phyloP scores from a whole-genome alignment of 2,888 invertebrate genomes.

The Choristoneura rosaceana region DNA sequence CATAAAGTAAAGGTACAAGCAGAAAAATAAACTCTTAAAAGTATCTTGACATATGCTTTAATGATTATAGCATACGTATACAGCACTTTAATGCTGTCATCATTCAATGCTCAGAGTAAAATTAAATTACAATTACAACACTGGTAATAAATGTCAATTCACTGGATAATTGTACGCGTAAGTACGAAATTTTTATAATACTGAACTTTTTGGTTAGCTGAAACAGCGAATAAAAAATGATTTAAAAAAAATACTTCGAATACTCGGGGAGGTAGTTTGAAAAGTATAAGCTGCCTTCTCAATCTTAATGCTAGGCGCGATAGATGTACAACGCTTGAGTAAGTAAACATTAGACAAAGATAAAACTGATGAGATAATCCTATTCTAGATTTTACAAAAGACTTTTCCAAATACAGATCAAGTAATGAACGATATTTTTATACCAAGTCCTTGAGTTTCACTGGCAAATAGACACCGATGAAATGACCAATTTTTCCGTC shows the following conservation, averaged over 20 bases:
- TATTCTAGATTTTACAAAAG: too few species aligned
- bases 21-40: background rate
- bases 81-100: background rate
- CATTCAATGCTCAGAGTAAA: background rate
- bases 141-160: background rate
- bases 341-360: background rate
- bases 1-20: background rate
- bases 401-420: too few species aligned
- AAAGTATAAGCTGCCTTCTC: conserved; percentile 37
- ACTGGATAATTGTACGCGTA: conserved; percentile 15
- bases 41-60: background rate
- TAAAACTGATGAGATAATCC: too few species aligned
- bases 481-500: too few species aligned
- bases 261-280: conserved; percentile 41
- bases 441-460: too few species aligned
- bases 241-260: conserved; percentile 39
- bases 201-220: conserved; percentile 37
- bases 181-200: conserved; percentile 28
- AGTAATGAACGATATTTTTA: too few species aligned
- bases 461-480: too few species aligned
- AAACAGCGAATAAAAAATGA: conserved; percentile 23
- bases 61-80: background rate
- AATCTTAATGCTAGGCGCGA: conserved; percentile 20
- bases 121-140: background rate
- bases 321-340: conserved; percentile 4